Base-by-base conservation (phyloP, 2,888 invertebrate genomes). In the Drosophila koepferae region DNA sequence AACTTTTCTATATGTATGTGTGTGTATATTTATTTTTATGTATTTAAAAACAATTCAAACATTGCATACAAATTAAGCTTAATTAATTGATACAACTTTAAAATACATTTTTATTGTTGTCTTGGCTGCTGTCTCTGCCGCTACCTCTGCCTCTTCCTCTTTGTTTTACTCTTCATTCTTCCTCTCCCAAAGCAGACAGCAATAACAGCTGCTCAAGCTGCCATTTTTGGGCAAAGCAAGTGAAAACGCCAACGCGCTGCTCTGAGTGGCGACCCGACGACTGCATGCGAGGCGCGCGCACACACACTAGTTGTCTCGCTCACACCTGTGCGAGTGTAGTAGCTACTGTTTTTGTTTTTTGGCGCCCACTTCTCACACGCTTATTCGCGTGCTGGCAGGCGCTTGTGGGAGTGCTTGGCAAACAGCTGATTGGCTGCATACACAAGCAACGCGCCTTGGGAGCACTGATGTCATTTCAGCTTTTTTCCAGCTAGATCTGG, bases 311-410 rank as follows among this genome's bases (percentile, higher is more conserved):
- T 72, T 60, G 56, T 74, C 80, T 68, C 72, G 63, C 74, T 86
- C 63, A 54, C 68, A 51, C 72, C 12, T 51, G 31, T n/a, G 67
- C 66, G 66, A 66, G 61, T 68, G 66, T 65, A 23, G 48, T 51
- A 68, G 71, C 51, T 70, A 56, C 55, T 79, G 66, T 77, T 82
- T 77, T 78, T 86, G 82, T 90, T 75, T 76, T 82, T 77, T 51
- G 67, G 60, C 75, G 66, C 69, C 74, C 81, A 77, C 86, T 82
- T 79, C 73, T 87, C 77, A 75, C 89, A 89, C 80, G 74, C 63
- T 78, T 9, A 81, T 90, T 90, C 91, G 90, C 90, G 83, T 88
- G 78, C 60, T 77, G 77, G 16, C n/a, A 31, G 55, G 43, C 36
- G 48, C 40, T 41, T 58, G 74, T 80, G 74, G 71, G 74, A 41